Conservation (phyloP, 2,113 vertebrate species). For the Corvus cornix region DNA sequence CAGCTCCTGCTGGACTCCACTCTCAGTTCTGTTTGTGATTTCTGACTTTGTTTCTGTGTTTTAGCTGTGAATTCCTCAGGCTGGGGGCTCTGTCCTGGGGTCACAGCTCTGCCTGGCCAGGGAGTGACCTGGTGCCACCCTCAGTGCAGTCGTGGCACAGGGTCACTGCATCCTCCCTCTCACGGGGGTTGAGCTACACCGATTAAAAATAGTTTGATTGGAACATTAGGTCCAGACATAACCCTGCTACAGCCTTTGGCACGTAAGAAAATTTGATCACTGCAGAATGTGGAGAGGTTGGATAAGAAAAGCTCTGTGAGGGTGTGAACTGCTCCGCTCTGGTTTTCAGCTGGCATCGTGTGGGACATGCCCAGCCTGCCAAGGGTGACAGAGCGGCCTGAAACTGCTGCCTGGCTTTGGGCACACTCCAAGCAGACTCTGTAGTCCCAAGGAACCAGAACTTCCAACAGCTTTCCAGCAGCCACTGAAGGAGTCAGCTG, state of each 20-base stretch:
- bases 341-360: background rate
- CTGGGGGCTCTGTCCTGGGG: background rate
- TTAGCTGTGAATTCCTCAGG: background rate
- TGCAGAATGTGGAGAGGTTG: background rate
- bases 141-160: background rate
- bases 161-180: background rate
- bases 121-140: accelerated
- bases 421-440: background rate
- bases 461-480: background rate
- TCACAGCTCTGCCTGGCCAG: background rate
- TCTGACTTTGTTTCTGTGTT: background rate
- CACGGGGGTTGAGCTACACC: background rate
- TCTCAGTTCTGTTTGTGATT: background rate
- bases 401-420: background rate
- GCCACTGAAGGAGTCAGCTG: background rate
- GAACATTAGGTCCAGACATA: background rate
- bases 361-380: background rate
- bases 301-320: background rate
- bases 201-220: background rate
- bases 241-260: background rate
- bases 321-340: background rate
- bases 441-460: background rate
- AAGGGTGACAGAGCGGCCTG: background rate
- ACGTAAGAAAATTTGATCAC: background rate
- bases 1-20: background rate